Evolutionary conservation across 2,113 vertebrate genomes (phyloP).

Genomic region (Vulpes lagopus): DNA sequence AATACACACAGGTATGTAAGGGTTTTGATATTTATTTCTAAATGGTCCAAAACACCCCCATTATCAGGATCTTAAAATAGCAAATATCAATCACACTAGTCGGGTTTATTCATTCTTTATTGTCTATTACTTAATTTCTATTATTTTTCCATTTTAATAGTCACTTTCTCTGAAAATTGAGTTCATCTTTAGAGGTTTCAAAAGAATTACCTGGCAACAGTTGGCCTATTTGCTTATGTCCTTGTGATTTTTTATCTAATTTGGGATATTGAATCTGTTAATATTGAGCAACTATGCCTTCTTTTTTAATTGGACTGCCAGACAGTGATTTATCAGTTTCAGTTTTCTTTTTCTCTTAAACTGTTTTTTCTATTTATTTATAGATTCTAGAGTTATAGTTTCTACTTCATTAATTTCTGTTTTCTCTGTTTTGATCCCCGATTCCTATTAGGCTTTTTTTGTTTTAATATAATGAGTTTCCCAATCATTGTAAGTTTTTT

Average conservation of each 20-base stretch:
- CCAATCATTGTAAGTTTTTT: neutral
- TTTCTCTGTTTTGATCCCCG: neutral
- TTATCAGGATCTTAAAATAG: neutral
- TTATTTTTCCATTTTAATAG: neutral
- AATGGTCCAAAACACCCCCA: neutral
- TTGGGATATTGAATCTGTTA: neutral
- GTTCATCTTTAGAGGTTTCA: neutral
- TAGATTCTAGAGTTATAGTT: neutral
- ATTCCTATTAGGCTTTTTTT: neutral
- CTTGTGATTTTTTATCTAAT: neutral
- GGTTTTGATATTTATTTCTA: neutral
- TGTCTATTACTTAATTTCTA: neutral
- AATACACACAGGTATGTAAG: neutral
- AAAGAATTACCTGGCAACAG: neutral
- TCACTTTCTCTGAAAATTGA: neutral
- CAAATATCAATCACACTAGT: neutral
- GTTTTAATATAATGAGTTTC: neutral
- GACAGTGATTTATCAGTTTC: neutral
- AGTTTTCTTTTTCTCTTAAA: neutral
- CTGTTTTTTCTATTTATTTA: neutral
- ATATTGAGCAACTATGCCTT: neutral
- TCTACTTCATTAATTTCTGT: neutral
- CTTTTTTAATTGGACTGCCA: neutral
- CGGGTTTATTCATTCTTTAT: neutral
- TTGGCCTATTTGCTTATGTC: neutral